phyloP scores from a whole-genome alignment of 2,888 invertebrate species.

The Hirtodrosophila confusa region DNA sequence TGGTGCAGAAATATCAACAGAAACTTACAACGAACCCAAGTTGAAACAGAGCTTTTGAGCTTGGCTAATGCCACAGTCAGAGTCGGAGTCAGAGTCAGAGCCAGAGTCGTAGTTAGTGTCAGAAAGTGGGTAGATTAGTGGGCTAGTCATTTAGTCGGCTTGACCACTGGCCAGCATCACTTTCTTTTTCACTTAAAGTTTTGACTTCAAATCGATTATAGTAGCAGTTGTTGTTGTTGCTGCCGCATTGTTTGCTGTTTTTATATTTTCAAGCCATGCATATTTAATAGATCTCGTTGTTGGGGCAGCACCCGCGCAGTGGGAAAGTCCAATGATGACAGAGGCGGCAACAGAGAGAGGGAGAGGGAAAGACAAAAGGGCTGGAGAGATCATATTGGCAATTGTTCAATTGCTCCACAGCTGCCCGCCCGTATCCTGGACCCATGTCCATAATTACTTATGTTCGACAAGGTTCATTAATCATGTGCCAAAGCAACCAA shows the following conservation, averaged over 20 bases:
- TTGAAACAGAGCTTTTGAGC: conserved; percentile 15
- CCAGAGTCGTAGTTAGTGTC: too few species aligned
- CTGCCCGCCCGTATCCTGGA: too few species aligned
- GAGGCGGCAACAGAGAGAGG: not conserved
- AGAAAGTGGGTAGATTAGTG: not conserved
- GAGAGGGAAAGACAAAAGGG: not conserved
- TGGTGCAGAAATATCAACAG: conserved; percentile 35
- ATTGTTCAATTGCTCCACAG: not conserved
- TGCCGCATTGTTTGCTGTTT: conserved; percentile 12
- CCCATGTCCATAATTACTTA: too few species aligned
- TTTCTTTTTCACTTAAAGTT: conserved; percentile 68
- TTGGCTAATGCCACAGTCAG: not conserved
- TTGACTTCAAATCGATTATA: conserved; percentile 40
- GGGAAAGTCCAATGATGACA: conserved; percentile 37
- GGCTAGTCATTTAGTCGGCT: conserved; percentile 4
- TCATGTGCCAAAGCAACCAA: conserved; percentile 25
- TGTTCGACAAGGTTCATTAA: conserved; percentile 40
- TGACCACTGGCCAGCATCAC: conserved; percentile 52
- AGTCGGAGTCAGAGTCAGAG: too few species aligned
- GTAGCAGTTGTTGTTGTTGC: conserved; percentile 13
- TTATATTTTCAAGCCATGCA: conserved; percentile 29
- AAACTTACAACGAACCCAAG: conserved; percentile 8
- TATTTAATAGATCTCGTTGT: conserved; percentile 40
- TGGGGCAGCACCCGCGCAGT: conserved; percentile 35
- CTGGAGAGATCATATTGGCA: conserved; percentile 17